Evolutionary conservation across 1,140 invertebrate species (phyloP), one percentile per base, ranked within the genome.

Genomic region (Atta texana): DNA sequence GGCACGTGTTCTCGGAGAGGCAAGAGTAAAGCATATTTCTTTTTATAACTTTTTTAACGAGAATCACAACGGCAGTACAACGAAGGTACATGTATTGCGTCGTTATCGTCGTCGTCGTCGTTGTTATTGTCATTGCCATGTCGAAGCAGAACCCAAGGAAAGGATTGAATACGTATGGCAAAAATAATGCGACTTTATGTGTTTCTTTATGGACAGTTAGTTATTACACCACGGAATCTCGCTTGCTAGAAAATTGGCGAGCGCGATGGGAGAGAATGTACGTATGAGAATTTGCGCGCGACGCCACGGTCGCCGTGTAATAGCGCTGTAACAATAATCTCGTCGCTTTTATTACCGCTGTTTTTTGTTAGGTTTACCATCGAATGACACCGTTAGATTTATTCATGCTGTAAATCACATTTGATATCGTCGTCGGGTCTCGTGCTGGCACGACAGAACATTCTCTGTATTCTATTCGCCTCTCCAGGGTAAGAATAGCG

Each of bases 251-350:
- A 66, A 89, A 89, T 85, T 89, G 64, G 64, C 44, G 16, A 6
- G 31, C 16, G 44, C 12, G 4, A n/a, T 39, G 31, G 49, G 4
- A 81, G 49, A 57, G 55, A 75, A 28, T 8, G 53, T 68, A 87
- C 18, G 53, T 68, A 87, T 18, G 53, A 18, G 87, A 88, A 84
- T 24, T 55, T 12, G 53, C 44, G 31, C n/a, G 24, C 61, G 31
- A 14, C 24, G 7, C 64, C 31, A n/a, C 34, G 31, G 66, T 66
- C 71, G 71, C 44, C 44, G 59, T 59, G 49, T 85, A 63, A 71
- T 39, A 59, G 24, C 31, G 72, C 59, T 78, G 71, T 78, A 77
- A 77, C 74, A 63, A 77, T 85, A 85, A 85, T 85, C 74, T 78
- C 82, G 82, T 78, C 59, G 57, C 53, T 77, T 76, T 76, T 85